These are phyloP conservation scores for Hemibagrus wyckioides DNA, from an alignment of 2,113 vertebrate species.

Conservation along the genomic window DNA sequence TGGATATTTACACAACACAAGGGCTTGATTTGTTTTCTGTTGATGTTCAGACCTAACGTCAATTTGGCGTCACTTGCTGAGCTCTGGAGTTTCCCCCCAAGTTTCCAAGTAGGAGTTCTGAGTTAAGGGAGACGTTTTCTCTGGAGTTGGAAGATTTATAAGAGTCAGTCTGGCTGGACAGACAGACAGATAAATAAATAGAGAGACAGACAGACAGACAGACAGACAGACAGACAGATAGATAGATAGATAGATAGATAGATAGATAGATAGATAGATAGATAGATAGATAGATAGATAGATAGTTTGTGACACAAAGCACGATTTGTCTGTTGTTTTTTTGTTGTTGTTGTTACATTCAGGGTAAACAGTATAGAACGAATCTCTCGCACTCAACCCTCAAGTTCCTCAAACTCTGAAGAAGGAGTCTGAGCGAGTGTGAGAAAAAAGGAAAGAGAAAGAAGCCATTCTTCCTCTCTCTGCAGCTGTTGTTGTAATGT, in stretches of 20 bases:
- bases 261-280: too few species aligned
- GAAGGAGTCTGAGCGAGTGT: slow-evolving; percentile 11
- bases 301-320: not conserved
- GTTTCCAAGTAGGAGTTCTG: not conserved
- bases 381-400: not conserved
- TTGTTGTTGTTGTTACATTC: not conserved
- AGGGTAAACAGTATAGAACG: not conserved
- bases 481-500: slow-evolving; percentile 44
- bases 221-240: too few species aligned
- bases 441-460: slow-evolving; percentile 25
- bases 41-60: too few species aligned
- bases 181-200: too few species aligned
- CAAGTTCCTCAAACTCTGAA: slow-evolving; percentile 18
- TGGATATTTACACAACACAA: not conserved
- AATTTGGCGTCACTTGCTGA: not conserved
- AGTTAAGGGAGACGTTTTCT: not conserved
- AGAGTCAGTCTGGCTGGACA: too few species aligned
- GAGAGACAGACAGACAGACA: too few species aligned
- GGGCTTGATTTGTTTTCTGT: not conserved
- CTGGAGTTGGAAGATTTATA: too few species aligned
- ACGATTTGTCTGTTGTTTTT: not conserved
- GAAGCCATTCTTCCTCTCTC: slow-evolving; percentile 17
- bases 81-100: not conserved
- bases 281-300: too few species aligned
- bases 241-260: too few species aligned